phyloP scores from a whole-genome alignment of 2,797 vertebrate species.

The Rhinichthys osculus region DNA sequence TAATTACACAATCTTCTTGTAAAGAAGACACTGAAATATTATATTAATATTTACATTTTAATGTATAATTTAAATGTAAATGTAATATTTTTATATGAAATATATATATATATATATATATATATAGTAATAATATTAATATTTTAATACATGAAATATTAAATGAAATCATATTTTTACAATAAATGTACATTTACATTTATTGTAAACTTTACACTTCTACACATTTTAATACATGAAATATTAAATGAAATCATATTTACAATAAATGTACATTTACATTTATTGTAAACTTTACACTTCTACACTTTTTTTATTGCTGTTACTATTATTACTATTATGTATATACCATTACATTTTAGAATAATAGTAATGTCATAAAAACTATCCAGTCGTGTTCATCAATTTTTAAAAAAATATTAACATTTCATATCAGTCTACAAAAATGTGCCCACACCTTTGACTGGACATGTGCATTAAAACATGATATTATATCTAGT shows the following conservation, averaged over 20 bases:
- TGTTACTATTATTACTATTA: background rate
- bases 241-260: too few species aligned
- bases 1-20: too few species aligned
- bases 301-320: background rate
- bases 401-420: background rate
- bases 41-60: background rate
- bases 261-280: too few species aligned
- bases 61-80: background rate
- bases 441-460: background rate
- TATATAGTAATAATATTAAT: too few species aligned
- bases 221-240: background rate
- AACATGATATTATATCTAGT: background rate
- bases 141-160: too few species aligned
- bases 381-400: background rate
- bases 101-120: too few species aligned
- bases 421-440: background rate
- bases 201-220: background rate
- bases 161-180: too few species aligned
- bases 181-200: too few species aligned
- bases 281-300: background rate
- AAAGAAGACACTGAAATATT: background rate
- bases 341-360: background rate
- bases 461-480: background rate
- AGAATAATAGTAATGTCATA: background rate
- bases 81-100: background rate